phyloP scores from a whole-genome alignment of 2,113 vertebrate species.

The Scomber japonicus region DNA sequence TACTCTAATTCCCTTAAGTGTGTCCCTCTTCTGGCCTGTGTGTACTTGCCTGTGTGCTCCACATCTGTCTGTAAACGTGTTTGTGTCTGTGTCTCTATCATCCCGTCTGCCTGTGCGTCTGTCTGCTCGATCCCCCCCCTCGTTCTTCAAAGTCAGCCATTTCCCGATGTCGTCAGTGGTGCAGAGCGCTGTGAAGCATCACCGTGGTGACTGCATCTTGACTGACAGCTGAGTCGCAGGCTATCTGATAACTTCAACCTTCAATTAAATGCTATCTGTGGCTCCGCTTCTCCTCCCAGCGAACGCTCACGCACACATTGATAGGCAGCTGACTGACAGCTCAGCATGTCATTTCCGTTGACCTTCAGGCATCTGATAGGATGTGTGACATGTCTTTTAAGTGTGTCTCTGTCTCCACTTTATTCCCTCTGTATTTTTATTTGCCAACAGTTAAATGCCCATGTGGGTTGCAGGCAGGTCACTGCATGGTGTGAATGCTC shows the following conservation, averaged over 20 bases:
- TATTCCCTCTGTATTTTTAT: constrained; percentile 51
- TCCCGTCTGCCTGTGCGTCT: constrained; percentile 32
- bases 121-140: constrained; percentile 20
- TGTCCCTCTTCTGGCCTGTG: constrained; percentile 41
- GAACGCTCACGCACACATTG: constrained; percentile 47
- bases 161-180: constrained; percentile 68
- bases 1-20: constrained; percentile 68
- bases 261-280: constrained; percentile 83
- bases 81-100: constrained; percentile 37
- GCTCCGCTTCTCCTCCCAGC: constrained; percentile 53
- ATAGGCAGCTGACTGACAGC: constrained; percentile 69
- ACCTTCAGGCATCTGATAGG: constrained; percentile 75
- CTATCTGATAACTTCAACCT: constrained; percentile 82
- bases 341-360: constrained; percentile 75
- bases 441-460: constrained; percentile 40
- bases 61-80: constrained; percentile 50
- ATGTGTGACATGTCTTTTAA: constrained; percentile 73
- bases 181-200: constrained; percentile 66
- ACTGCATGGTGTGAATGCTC: constrained; percentile 19
- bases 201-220: constrained; percentile 74
- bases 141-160: constrained; percentile 68
- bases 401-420: constrained; percentile 49
- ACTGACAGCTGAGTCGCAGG: constrained; percentile 78
- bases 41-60: constrained; percentile 12
- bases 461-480: constrained; percentile 26